Evolutionary conservation across 2,113 vertebrate species (phyloP), one percentile per base, ranked within the genome.

Genomic region (Microcebus tavaratra): DNA sequence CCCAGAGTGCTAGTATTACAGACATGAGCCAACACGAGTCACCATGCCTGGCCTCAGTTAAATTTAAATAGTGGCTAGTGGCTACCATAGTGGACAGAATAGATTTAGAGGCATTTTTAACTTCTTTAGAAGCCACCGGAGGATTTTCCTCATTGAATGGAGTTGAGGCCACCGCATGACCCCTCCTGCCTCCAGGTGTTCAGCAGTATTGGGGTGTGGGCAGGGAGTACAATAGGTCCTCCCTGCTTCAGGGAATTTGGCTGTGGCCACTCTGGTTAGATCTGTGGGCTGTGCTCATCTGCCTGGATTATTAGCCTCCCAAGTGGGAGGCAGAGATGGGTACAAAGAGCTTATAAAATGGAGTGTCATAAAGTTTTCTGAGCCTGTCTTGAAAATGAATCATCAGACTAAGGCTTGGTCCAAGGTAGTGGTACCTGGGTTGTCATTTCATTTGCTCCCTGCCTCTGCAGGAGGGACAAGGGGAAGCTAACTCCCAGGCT

Each of bases 61-160:
- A 36, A 70, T 92, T 92, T 96, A 50, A 90, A 57, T 10, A 48
- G 48, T 94, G 61, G n/a, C 89, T 34, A 31, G 90, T 87, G 67
- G 76, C 89, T 83, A 9, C 73, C 59, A 6, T 61, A 12, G 75
- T 70, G 65, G 70, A 57, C 29, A 88, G 82, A 63, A 21, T 5
- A 23, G 42, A 57, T 72, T 18, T 23, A 48, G 59, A 42, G 45
- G 75, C n/a, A 67, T 57, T 57, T 57, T 63, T 75, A 59, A 55
- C 21, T 29, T 78, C n/a, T n/a, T 57, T 34, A 79, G 29, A 63
- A 79, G 34, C 45, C 11, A 34, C 6, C 27, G 45, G 39, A 83
- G 20, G 29, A 39, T 53, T 67, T 91, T 81, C 63, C 45, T 61
- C 7, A 11, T 13, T 78, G 80, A 81, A 4, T 81, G 34, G 63